These are phyloP conservation scores for Melopsittacus undulatus DNA, from an alignment of 2,797 vertebrate species.

Conservation along the genomic window DNA sequence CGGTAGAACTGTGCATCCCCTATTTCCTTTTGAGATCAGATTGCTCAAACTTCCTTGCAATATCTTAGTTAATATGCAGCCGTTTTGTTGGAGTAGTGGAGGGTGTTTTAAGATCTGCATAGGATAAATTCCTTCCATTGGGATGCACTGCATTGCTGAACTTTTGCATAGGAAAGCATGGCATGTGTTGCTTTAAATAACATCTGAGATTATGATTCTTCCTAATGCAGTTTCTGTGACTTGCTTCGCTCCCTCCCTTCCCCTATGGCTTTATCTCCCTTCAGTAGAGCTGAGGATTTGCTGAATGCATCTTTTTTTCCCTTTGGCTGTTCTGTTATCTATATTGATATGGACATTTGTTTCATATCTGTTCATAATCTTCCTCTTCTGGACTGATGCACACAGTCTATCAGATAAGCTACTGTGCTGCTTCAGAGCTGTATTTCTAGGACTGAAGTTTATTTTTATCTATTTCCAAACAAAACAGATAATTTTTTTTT, in stretches of 20 bases:
- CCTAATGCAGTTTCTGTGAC: neutral
- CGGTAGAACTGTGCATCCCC: rapidly evolving
- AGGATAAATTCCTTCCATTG: neutral
- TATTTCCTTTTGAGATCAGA: neutral
- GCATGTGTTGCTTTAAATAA: neutral
- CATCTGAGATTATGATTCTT: neutral
- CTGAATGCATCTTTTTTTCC: neutral
- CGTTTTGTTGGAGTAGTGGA: neutral
- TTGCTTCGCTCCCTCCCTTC: neutral
- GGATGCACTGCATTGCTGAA: neutral
- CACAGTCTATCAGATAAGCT: neutral
- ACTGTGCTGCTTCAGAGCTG: neutral
- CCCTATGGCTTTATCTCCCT: neutral
- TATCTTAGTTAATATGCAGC: neutral
- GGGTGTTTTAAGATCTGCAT: neutral
- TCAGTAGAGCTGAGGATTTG: neutral
- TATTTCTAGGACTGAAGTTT: neutral
- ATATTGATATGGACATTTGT: neutral
- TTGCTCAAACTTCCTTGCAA: neutral
- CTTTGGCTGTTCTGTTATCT: neutral
- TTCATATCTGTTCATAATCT: neutral
- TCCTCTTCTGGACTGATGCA: neutral
- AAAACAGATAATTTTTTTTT: neutral
- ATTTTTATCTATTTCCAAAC: neutral
- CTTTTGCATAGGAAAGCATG: neutral